These are phyloP conservation scores for Drosophila niveifrons DNA, from an alignment of 2,888 invertebrate genomes.

Conservation along the genomic window DNA sequence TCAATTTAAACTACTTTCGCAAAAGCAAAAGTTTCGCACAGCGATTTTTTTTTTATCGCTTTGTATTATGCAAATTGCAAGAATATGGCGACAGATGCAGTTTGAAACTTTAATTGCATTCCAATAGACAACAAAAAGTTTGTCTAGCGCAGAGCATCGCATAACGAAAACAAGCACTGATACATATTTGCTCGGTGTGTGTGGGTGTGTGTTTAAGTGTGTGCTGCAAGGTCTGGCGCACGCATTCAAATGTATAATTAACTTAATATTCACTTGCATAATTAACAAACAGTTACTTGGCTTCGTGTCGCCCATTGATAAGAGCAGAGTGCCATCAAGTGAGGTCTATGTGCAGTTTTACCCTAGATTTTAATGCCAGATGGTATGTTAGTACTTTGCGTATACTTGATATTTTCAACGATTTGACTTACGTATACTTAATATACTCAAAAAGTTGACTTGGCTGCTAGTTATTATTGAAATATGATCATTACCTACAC, in stretches of 20 bases:
- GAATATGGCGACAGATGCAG: slow-evolving; percentile 53
- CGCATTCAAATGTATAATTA: slow-evolving; percentile 27
- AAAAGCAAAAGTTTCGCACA: slow-evolving; percentile 28
- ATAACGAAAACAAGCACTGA: slow-evolving; percentile 3
- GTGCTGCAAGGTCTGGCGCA: slow-evolving; percentile 16
- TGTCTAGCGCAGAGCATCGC: background rate
- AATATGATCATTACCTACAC: too few species aligned
- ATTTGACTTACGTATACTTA: background rate
- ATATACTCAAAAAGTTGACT: background rate
- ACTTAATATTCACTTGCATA: slow-evolving; percentile 35
- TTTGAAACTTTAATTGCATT: slow-evolving; percentile 75
- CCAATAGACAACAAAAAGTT: slow-evolving; percentile 46
- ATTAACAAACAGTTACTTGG: slow-evolving; percentile 34
- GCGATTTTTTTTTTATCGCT: slow-evolving; percentile 42
- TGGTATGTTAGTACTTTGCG: background rate
- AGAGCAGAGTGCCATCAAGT: slow-evolving; percentile 16
- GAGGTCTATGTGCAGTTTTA: slow-evolving; percentile 21
- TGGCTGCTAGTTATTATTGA: background rate
- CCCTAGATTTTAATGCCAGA: background rate
- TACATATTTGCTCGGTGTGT: background rate
- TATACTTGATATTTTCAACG: background rate
- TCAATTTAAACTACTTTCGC: slow-evolving; percentile 32
- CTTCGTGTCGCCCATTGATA: slow-evolving; percentile 41
- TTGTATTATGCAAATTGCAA: slow-evolving; percentile 63
- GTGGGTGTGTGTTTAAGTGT: slow-evolving; percentile 26